phyloP scores from a whole-genome alignment of 2,797 vertebrate genomes.

The Peromyscus attwateri region DNA sequence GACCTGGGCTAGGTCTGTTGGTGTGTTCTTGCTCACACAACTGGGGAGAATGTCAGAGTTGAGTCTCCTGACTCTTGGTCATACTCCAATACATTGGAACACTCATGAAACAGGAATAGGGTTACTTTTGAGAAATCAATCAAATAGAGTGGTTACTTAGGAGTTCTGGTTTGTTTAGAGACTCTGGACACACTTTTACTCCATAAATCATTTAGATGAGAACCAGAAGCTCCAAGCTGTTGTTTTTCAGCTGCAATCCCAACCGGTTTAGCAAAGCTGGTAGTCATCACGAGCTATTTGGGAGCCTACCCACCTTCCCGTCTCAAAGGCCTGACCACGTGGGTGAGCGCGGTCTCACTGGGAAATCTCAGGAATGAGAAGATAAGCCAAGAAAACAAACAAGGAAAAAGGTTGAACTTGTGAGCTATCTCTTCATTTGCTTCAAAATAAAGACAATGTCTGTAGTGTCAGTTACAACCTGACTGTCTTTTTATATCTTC shows the following conservation, averaged over 20 bases:
- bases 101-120: background rate
- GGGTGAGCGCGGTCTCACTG: background rate
- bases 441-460: background rate
- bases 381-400: background rate
- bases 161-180: conserved; percentile 1
- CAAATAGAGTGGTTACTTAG: background rate
- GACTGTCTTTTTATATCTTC: background rate
- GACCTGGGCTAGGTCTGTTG: background rate
- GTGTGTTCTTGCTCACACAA: background rate
- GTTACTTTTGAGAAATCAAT: background rate
- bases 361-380: conserved; percentile 2
- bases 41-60: background rate
- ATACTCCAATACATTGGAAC: background rate
- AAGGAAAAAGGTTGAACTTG: background rate
- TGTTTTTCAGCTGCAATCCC: background rate
- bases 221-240: background rate
- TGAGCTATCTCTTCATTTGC: background rate
- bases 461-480: background rate
- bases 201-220: conserved; percentile 11
- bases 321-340: background rate
- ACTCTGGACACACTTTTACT: background rate
- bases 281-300: background rate
- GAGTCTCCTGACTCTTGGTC: background rate
- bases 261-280: background rate
- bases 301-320: background rate